Evolutionary conservation across 2,888 invertebrate species (phyloP), one percentile per base, ranked within the genome.

Genomic region (Pachymerium ferrugineum): DNA sequence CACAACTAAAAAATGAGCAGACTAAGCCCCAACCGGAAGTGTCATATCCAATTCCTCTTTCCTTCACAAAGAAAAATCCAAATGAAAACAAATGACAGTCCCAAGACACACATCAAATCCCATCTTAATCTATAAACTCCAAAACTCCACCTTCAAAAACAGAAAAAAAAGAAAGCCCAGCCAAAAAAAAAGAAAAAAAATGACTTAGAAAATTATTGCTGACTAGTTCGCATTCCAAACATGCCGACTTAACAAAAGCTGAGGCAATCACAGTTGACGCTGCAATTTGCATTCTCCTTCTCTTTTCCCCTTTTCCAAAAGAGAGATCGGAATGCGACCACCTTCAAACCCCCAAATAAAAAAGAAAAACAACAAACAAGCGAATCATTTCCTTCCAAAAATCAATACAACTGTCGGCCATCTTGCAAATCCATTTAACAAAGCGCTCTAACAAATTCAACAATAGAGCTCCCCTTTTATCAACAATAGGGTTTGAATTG

Each of bases 131-230:
- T n/a, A n/a, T n/a, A n/a, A n/a, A n/a, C n/a, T n/a, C n/a, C n/a
- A n/a, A n/a, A n/a, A n/a, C n/a, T n/a, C n/a, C n/a, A n/a, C n/a
- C n/a, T n/a, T n/a, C n/a, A n/a, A 38, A 38, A 38, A 6, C 12
- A 38, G n/a, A 6, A 38, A 38, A 38, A 38, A 38, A 38, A 38
- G n/a, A 16, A 38, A 3, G 22, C 47, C 54, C 22, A 10, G 6
- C 12, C 54, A 25, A 54, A 54, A 38, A n/a, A n/a, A 38, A 54
- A 54, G 22, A 14, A 6, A 54, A 54, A 54, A 54, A 54, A n/a
- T n/a, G n/a, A n/a, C n/a, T n/a, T n/a, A n/a, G n/a, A 54, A 54
- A 54, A 54, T 54, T 54, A 54, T 54, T 54, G 54, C 54, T 54
- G 54, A 54, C 54, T 54, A 25, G 54, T 54, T 54, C 54, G 54